These are phyloP conservation scores for Ectobius pallidus DNA, from an alignment of 2,888 invertebrate genomes.

Conservation along the genomic window DNA sequence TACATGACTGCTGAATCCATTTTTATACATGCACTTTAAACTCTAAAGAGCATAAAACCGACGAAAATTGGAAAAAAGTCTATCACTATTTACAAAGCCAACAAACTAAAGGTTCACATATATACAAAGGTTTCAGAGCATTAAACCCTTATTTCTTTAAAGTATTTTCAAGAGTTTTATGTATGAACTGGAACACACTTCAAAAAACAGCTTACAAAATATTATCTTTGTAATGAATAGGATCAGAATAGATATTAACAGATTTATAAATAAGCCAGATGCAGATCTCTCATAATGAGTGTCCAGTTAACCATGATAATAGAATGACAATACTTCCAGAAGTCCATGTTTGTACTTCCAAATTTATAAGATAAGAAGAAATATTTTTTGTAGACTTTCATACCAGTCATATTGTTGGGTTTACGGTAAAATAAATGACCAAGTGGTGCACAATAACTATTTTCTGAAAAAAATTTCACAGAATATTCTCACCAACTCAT, in stretches of 20 bases:
- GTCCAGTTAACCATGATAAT: not conserved
- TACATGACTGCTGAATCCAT: not conserved
- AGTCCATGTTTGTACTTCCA: not conserved
- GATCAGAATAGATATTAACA: too few relatives aligned
- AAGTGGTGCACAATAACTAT: too few relatives aligned
- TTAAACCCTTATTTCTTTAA: not conserved
- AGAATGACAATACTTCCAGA: not conserved
- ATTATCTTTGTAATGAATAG: too few relatives aligned
- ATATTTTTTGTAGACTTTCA: too few relatives aligned
- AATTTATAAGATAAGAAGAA: too few relatives aligned
- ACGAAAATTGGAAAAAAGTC: not conserved
- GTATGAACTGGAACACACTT: not conserved
- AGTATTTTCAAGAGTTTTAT: slow-evolving; percentile 2
- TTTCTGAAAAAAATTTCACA: too few relatives aligned
- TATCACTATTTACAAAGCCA: slow-evolving; percentile 5
- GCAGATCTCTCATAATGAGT: not conserved
- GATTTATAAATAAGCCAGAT: not conserved
- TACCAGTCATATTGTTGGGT: too few relatives aligned
- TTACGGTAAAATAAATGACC: too few relatives aligned
- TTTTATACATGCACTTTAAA: not conserved
- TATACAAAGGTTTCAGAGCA: not conserved
- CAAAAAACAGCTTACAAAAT: not conserved
- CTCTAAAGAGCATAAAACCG: not conserved
- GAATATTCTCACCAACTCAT: too few relatives aligned
- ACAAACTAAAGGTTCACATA: not conserved